phyloP scores from a whole-genome alignment of 1,140 invertebrate species.

The Ceratina australensis region DNA sequence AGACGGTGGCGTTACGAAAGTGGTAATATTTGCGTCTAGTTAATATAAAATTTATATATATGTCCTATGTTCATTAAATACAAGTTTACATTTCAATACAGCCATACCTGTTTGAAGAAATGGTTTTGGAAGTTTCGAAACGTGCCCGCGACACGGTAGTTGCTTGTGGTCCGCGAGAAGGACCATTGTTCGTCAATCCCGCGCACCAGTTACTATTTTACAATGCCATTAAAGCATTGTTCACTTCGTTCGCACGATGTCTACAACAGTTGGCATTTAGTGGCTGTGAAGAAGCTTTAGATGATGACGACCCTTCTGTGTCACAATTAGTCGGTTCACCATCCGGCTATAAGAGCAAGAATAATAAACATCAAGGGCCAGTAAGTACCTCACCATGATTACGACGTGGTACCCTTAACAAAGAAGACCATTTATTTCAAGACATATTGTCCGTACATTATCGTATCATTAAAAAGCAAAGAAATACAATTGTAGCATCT shows the following conservation, averaged over 20 bases:
- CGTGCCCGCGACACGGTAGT: slow-evolving; percentile 92
- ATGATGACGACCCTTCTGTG: slow-evolving; percentile 81
- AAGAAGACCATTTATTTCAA: slow-evolving; percentile 2
- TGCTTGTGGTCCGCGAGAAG: slow-evolving; percentile 85
- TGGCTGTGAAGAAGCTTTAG: slow-evolving; percentile 81
- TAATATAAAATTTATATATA: slow-evolving; percentile 14
- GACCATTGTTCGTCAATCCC: slow-evolving; percentile 83
- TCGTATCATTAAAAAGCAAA: slow-evolving; percentile 18
- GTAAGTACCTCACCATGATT: slow-evolving; percentile 51
- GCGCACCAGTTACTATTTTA: slow-evolving; percentile 84
- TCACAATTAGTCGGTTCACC: slow-evolving; percentile 85
- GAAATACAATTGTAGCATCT: slow-evolving; percentile 25
- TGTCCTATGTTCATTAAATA: background rate
- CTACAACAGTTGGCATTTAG: slow-evolving; percentile 84
- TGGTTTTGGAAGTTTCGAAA: slow-evolving; percentile 90
- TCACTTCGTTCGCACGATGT: slow-evolving; percentile 84
- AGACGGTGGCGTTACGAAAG: slow-evolving; percentile 89
- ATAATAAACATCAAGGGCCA: slow-evolving; percentile 71
- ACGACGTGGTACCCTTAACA: background rate
- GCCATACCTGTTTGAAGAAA: slow-evolving; percentile 91
- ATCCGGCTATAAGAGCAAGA: slow-evolving; percentile 76
- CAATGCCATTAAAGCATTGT: slow-evolving; percentile 85
- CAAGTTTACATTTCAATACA: slow-evolving; percentile 73
- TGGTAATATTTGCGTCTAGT: slow-evolving; percentile 80
- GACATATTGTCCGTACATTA: slow-evolving; percentile 1